These are phyloP conservation scores for Cyphomyrmex costatus DNA, from an alignment of 1,140 invertebrate genomes.

Conservation along the genomic window DNA sequence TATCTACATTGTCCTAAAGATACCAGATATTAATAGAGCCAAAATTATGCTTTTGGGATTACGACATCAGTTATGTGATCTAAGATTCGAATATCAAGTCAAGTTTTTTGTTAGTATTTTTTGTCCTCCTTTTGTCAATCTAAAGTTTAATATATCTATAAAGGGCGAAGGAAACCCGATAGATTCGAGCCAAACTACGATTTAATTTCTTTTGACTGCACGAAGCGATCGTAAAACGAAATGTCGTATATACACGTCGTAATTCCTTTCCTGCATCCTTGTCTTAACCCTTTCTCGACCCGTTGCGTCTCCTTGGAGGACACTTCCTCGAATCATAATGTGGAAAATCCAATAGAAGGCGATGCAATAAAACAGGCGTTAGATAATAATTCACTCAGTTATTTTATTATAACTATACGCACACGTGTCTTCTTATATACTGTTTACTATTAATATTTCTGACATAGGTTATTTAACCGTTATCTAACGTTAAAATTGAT, in stretches of 20 bases:
- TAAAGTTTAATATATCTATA: slow-evolving; percentile 16
- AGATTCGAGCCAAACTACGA: slow-evolving; percentile 33
- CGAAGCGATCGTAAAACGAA: slow-evolving; percentile 71
- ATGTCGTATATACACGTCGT: slow-evolving; percentile 35
- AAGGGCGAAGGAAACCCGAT: slow-evolving; percentile 23
- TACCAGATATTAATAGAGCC: neutral
- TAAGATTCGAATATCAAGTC: slow-evolving; percentile 3
- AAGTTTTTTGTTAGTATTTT: slow-evolving; percentile 54
- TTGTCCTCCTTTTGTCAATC: slow-evolving; percentile 64
- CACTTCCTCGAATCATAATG: slow-evolving; percentile 45
- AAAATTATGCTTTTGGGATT: neutral
- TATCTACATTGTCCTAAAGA: neutral
- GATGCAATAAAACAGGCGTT: neutral
- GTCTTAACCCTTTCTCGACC: slow-evolving; percentile 52
- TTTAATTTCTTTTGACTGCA: slow-evolving; percentile 72
- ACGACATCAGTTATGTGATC: too few species aligned
- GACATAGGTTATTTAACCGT: neutral
- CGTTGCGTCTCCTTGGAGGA: neutral
- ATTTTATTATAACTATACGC: slow-evolving; percentile 3
- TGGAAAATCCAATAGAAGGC: neutral
- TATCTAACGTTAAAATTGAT: slow-evolving; percentile 7
- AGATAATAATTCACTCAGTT: slow-evolving; percentile 20
- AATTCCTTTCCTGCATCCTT: slow-evolving; percentile 59
- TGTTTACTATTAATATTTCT: neutral
- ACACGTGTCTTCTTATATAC: neutral